A percentile compares a stretch with the other conserved stretches of the same genome.
Conservation (phyloP, 1,140 invertebrate species). For the Bicyclus anynana region DNA sequence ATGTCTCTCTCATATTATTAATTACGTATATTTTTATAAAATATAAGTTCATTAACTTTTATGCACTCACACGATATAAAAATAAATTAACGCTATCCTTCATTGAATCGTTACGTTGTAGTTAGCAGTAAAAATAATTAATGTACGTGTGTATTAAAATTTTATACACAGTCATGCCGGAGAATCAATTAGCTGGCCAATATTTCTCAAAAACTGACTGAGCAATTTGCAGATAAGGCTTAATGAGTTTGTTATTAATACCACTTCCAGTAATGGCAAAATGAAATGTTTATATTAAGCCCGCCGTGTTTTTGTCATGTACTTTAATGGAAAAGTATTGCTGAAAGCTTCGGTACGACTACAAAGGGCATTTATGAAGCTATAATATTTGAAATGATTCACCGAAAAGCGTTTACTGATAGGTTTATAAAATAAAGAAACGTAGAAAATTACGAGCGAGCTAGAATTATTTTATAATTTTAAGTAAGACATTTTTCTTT, state of each 20-base stretch:
- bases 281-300: conserved; percentile 1
- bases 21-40: background rate
- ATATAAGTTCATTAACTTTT: background rate
- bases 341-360: background rate
- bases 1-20: too few relatives aligned
- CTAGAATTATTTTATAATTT: too few relatives aligned
- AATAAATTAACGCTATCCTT: background rate
- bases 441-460: too few relatives aligned
- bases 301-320: background rate
- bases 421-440: background rate
- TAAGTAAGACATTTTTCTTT: too few relatives aligned
- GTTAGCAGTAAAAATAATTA: background rate
- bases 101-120: too few relatives aligned
- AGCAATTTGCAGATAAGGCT: conserved; percentile 21
- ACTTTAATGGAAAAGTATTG: background rate
- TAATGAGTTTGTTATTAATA: conserved; percentile 22
- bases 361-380: background rate
- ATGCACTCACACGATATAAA: background rate
- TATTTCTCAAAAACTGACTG: conserved; percentile 13
- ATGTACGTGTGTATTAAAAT: background rate
- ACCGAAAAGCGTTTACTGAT: background rate
- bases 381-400: too few relatives aligned
- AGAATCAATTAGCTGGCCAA: conserved; percentile 16
- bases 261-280: conserved; percentile 8
- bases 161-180: conserved; percentile 8